Base-by-base conservation (phyloP, 2,113 vertebrate species). In the Tetrao urogallus region DNA sequence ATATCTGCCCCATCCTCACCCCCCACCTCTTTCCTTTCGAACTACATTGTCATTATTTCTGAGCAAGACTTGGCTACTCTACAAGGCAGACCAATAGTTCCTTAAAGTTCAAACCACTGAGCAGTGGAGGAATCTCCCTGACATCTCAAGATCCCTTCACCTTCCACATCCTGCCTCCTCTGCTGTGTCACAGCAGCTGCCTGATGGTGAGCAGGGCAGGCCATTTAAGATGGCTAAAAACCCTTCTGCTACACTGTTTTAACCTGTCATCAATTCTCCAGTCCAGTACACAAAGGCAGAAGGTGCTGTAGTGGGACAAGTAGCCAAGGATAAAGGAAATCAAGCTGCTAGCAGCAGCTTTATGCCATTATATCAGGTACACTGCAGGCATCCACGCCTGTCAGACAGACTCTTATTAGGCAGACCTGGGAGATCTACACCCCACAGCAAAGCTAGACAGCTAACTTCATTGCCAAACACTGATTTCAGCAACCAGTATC, bases 171-270 rank as follows among this genome's bases (percentile, higher is more conserved):
- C 79, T 34, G n/a, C 60, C 52, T 86, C 61, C 86, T 84, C 73
- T 78, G 61, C 1, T 7, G 86, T 92, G 86, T 86, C 90, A 78
- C 22, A 47, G 86, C 74, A 95, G 86, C 93, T 90, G 80, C 42
- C 60, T 65, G 80, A 60, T 28, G 28, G 93, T 88, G 61, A 92
- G 38, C 88, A 54, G 27, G 89, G 65, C 80, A 60, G 20, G 76
- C 60, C 47, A 13, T 67, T 74, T 47, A 90, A 86, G 93, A 83
- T 30, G 38, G 92, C 88, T 90, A 6, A 1, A 88, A 95, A 66
- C 70, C 86, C 80, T 94, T 48, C 79, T 80, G 42, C 67, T 32
- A 1, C 32, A 17, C 83, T 86, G 85, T 86, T 94, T 88, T 92
- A 94, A 93, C 47, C 73, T 82, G 81, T 52, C 74, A 75, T 75